A percentile compares a stretch with the other conserved stretches of the same genome.
phyloP scores from a whole-genome alignment of 2,113 vertebrate genomes.

The Dicrurus megarhynchus region DNA sequence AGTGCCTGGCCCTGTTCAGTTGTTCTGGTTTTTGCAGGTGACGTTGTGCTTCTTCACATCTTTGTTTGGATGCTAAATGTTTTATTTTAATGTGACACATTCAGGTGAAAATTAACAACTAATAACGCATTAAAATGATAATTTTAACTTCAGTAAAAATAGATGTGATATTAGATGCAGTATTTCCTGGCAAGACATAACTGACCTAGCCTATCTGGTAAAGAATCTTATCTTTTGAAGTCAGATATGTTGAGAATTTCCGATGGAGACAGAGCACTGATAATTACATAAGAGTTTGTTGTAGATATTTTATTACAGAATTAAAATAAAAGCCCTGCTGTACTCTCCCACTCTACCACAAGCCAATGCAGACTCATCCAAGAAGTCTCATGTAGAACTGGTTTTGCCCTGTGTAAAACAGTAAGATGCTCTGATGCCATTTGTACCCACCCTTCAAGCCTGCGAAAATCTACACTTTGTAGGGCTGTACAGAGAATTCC shows the following conservation, averaged over 20 bases:
- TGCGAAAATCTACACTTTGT: neutral
- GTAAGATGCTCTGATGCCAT: neutral
- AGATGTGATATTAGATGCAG: neutral
- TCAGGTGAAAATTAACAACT: neutral
- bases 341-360: neutral
- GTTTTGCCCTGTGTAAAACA: neutral
- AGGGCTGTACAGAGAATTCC: neutral
- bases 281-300: neutral
- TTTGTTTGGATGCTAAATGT: neutral
- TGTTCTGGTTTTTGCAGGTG: neutral
- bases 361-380: neutral
- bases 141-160: neutral
- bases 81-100: neutral
- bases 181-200: neutral
- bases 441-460: neutral
- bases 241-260: neutral
- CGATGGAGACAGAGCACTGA: neutral
- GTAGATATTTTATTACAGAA: neutral
- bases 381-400: neutral
- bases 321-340: neutral
- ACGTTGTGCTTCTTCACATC: neutral
- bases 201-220: neutral
- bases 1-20: neutral
- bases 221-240: constrained; percentile 13
- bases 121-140: neutral